Conservation (phyloP, 2,113 vertebrate genomes). For the Steatornis caripensis region DNA sequence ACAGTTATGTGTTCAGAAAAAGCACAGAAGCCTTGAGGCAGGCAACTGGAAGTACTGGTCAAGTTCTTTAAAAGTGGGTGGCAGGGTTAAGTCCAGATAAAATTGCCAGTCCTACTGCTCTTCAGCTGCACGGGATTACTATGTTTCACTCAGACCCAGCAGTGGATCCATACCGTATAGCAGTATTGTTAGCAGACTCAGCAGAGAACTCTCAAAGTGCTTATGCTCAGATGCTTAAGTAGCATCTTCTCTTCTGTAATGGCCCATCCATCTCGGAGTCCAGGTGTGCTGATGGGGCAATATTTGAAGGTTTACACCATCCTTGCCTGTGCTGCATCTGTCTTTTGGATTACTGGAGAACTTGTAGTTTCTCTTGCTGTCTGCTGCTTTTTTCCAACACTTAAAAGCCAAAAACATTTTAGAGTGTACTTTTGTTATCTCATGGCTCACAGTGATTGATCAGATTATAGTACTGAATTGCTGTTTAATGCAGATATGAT, state of each 20-base stretch:
- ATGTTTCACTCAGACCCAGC: not conserved
- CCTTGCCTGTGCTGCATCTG: not conserved
- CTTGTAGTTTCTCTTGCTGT: not conserved
- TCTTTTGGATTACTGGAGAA: not conserved
- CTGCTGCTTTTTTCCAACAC: not conserved
- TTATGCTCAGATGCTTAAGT: not conserved
- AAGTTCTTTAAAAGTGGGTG: not conserved
- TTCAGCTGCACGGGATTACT: not conserved
- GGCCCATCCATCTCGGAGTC: accelerated
- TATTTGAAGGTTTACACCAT: not conserved
- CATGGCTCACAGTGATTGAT: not conserved
- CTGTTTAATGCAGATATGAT: not conserved
- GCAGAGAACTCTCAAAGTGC: not conserved
- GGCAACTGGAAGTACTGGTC: not conserved
- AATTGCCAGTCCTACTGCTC: not conserved
- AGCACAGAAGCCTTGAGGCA: not conserved
- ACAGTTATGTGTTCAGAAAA: not conserved
- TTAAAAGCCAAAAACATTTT: not conserved
- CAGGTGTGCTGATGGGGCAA: not conserved
- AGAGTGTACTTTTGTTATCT: not conserved
- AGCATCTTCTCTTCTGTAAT: not conserved
- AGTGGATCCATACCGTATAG: accelerated
- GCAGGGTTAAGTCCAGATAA: not conserved
- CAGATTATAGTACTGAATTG: too few relatives aligned
- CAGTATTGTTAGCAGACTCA: not conserved